These are phyloP conservation scores for Pelecanus crispus DNA, from an alignment of 2,113 vertebrate species.

Conservation along the genomic window DNA sequence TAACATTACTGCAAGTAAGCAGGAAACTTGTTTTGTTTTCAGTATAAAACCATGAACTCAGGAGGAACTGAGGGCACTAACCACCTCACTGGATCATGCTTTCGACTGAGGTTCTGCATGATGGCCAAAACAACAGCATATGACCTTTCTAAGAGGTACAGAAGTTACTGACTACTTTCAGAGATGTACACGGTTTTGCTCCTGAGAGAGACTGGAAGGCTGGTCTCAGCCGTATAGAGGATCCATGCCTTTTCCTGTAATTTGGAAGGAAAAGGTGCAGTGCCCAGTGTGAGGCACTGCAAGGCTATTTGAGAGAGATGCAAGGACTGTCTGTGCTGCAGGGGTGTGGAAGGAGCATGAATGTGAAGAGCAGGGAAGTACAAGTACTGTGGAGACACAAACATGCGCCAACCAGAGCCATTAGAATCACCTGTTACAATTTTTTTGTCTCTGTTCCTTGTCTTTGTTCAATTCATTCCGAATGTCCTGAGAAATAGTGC, in stretches of 20 bases:
- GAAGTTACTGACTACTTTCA: background rate
- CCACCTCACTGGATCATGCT: background rate
- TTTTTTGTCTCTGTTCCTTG: background rate
- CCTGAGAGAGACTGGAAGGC: background rate
- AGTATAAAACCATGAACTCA: background rate
- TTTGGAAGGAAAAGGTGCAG: background rate
- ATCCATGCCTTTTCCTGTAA: background rate
- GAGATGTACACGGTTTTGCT: background rate
- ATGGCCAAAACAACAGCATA: background rate
- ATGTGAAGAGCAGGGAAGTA: background rate
- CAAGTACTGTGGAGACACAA: background rate
- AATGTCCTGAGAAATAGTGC: background rate
- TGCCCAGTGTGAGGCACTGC: background rate
- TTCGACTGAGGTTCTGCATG: background rate
- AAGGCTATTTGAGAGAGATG: background rate
- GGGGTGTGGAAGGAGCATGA: background rate
- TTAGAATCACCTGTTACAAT: rapidly evolving
- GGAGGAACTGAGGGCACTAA: background rate
- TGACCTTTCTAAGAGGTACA: background rate
- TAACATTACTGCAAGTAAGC: background rate
- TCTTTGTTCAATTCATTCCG: background rate
- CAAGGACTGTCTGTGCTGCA: background rate
- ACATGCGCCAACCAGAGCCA: background rate
- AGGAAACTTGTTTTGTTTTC: background rate
- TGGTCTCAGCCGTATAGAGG: background rate